phyloP scores from a whole-genome alignment of 1,140 invertebrate species.

The Brachionus sp. region DNA sequence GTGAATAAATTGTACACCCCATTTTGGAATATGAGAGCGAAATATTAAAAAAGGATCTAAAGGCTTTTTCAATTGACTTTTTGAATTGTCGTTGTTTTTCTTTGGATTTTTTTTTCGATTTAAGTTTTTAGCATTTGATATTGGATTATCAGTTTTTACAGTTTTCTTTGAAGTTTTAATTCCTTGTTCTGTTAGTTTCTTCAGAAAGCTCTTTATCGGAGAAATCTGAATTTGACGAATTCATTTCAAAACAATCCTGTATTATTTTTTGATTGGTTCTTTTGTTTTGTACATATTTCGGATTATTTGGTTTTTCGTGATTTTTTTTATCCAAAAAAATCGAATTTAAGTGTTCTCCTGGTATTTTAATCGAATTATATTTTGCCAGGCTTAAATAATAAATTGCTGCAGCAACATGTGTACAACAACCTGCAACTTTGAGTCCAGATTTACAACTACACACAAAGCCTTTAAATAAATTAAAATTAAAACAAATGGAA shows the following conservation, averaged over 20 bases:
- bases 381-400: neutral
- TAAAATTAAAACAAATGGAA: conserved; percentile 7
- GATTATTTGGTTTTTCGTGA: conserved; percentile 12
- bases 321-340: conserved; percentile 27
- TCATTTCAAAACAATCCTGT: neutral
- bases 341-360: conserved; percentile 1
- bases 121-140: conserved; percentile 15
- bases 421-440: conserved; percentile 4
- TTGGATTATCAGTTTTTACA: conserved; percentile 19
- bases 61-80: conserved; percentile 18
- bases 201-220: conserved; percentile 9
- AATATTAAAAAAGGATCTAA: conserved; percentile 18
- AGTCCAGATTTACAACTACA: conserved; percentile 23
- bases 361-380: conserved; percentile 7
- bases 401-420: conserved; percentile 16
- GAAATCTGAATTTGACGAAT: neutral
- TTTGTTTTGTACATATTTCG: neutral
- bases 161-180: neutral
- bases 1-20: neutral
- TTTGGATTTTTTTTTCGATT: neutral
- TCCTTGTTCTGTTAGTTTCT: neutral
- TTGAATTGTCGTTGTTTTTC: conserved; percentile 8
- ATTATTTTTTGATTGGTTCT: neutral
- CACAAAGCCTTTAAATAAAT: conserved; percentile 10
- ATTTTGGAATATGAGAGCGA: neutral